phyloP scores from a whole-genome alignment of 1,140 invertebrate species.

The Drosophila dunni region DNA sequence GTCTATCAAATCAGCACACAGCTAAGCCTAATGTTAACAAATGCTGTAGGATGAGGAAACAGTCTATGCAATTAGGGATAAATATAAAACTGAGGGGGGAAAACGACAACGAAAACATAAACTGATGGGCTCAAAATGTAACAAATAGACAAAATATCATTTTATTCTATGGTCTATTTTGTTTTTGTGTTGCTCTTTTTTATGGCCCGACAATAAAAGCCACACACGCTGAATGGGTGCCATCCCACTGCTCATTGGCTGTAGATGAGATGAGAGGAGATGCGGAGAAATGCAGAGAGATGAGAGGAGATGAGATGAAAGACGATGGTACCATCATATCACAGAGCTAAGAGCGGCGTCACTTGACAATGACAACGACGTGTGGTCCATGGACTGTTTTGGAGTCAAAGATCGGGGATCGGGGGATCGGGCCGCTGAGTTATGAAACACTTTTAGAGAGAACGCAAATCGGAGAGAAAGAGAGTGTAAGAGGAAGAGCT shows the following conservation, averaged over 20 bases:
- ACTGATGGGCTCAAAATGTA: constrained; percentile 67
- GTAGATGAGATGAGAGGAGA: constrained; percentile 7
- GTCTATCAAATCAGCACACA: not conserved
- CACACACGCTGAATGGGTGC: constrained; percentile 58
- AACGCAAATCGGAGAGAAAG: constrained; percentile 25
- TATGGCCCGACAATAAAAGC: constrained; percentile 70
- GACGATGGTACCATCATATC: constrained; percentile 72
- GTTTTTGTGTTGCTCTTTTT: constrained; percentile 45
- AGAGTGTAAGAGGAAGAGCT: constrained; percentile 17
- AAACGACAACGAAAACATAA: constrained; percentile 21
- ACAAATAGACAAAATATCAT: constrained; percentile 63
- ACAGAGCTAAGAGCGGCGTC: constrained; percentile 36
- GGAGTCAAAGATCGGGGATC: not conserved
- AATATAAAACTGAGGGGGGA: constrained; percentile 43
- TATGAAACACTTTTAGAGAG: constrained; percentile 73
- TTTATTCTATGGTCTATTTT: constrained; percentile 30
- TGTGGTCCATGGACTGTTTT: constrained; percentile 59
- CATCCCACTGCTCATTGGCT: constrained; percentile 44
- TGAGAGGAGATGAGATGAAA: constrained; percentile 25
- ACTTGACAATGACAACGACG: constrained; percentile 73
- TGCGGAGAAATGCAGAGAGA: no score
- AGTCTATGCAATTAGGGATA: constrained; percentile 69
- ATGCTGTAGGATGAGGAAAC: constrained; percentile 31
- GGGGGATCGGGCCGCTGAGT: constrained; percentile 44
- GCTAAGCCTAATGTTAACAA: not conserved